Conservation (phyloP, 1,140 invertebrate species). For the Drosophila rufa region DNA sequence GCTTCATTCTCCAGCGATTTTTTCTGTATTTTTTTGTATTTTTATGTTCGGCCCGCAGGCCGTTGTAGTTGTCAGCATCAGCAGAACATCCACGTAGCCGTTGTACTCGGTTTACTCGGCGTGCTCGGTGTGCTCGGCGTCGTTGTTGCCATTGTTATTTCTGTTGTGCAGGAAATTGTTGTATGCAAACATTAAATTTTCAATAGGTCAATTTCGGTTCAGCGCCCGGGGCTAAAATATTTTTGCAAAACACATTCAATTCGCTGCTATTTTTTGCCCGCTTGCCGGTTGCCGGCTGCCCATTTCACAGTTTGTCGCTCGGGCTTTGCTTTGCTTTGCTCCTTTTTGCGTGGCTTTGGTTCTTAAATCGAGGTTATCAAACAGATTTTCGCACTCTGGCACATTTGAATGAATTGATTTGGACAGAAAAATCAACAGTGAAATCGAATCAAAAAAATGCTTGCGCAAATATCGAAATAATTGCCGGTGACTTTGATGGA, state of each 20-base stretch:
- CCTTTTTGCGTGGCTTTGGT: constrained; percentile 10
- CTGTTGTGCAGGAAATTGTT: constrained; percentile 70
- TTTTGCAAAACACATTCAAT: constrained; percentile 47
- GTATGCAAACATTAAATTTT: constrained; percentile 79
- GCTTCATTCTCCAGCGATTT: constrained; percentile 32
- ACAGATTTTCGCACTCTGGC: constrained; percentile 60
- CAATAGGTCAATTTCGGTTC: constrained; percentile 64
- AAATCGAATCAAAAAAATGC: constrained; percentile 48
- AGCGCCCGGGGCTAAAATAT: constrained; percentile 23
- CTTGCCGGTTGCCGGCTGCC: constrained; percentile 9
- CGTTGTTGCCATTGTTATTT: constrained; percentile 41
- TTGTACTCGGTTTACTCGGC: constrained; percentile 9
- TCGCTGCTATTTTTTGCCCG: not conserved
- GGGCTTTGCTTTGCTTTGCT: constrained; percentile 13
- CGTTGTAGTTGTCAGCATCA: constrained; percentile 70
- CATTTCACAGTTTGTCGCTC: constrained; percentile 44
- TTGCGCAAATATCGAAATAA: constrained; percentile 45
- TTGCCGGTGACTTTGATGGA: constrained; percentile 41
- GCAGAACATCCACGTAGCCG: constrained; percentile 36
- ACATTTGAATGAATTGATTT: constrained; percentile 50
- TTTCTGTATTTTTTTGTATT: constrained; percentile 18
- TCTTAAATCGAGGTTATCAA: constrained; percentile 48
- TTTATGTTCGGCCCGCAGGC: constrained; percentile 43
- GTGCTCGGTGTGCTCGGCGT: not conserved
- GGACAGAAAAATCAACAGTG: constrained; percentile 26